A percentile compares a stretch with the other conserved stretches of the same genome.
Evolutionary conservation across 2,113 vertebrate genomes (phyloP).

Genomic region (Conger conger): DNA sequence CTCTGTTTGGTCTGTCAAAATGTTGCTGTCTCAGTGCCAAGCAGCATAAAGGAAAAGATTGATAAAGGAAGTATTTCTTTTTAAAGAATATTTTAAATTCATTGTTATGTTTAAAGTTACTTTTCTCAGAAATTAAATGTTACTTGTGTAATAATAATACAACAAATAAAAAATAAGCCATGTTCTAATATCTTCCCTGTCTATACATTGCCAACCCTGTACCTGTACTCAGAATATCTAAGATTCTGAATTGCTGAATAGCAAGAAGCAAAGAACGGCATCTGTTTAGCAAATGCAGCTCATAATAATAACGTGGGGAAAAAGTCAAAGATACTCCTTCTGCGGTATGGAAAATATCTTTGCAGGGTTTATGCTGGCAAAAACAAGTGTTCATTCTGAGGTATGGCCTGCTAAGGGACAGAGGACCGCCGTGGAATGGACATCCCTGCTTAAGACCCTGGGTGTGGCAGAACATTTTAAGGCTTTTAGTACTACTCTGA

Average conservation of each 20-base stretch:
- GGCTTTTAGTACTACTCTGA: background rate
- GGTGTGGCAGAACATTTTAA: background rate
- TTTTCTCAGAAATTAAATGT: background rate
- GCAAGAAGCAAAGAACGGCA: background rate
- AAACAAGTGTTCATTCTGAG: constrained; percentile 12
- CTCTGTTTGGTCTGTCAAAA: constrained; percentile 7
- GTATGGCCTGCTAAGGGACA: background rate
- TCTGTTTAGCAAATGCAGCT: background rate
- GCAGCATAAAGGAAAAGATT: background rate
- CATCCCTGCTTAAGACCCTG: background rate
- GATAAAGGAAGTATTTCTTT: background rate
- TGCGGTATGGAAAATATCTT: background rate
- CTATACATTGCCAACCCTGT: background rate
- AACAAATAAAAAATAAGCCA: too few species aligned
- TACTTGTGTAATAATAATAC: background rate
- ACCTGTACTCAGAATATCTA: background rate
- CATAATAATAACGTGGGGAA: background rate
- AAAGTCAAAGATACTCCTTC: background rate
- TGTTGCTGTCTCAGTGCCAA: background rate
- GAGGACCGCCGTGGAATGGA: background rate
- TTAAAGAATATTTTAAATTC: background rate
- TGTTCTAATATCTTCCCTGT: too few species aligned
- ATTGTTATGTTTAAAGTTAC: background rate
- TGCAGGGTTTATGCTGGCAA: background rate
- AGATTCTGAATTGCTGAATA: background rate